Percentiles rank a stretch among this genome's conserved stretches.
phyloP scores from a whole-genome alignment of 2,113 vertebrate species.

The Lepus timidus region DNA sequence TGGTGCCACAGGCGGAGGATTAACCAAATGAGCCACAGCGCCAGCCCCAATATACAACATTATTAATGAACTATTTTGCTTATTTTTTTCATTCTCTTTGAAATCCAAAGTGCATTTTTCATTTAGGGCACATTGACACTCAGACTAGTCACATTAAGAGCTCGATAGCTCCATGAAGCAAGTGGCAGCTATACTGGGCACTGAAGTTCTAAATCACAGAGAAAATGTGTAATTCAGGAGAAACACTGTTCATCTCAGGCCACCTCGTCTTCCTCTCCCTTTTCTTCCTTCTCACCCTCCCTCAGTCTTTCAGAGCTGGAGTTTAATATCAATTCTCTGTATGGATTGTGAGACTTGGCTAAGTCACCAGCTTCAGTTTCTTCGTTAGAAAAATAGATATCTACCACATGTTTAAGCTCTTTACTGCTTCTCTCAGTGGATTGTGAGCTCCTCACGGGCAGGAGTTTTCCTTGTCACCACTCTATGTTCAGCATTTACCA shows the following conservation, averaged over 20 bases:
- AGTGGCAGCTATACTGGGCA: not conserved
- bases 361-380: not conserved
- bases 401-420: not conserved
- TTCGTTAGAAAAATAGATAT: not conserved
- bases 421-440: not conserved
- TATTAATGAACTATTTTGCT: not conserved
- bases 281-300: too few relatives aligned
- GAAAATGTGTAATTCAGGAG: conserved; percentile 16
- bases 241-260: not conserved
- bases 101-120: conserved; percentile 3
- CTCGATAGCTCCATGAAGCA: not conserved
- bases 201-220: not conserved
- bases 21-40: too few relatives aligned
- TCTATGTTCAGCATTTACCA: not conserved
- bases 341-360: not conserved
- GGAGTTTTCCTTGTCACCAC: not conserved
- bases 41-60: not conserved
- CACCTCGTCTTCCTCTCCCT: not conserved
- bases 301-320: not conserved
- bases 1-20: too few relatives aligned
- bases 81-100: conserved; percentile 30
- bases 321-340: not conserved
- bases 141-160: not conserved
- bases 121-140: not conserved
- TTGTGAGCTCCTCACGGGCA: not conserved